A percentile compares a stretch with the other conserved stretches of the same genome.
Evolutionary conservation across 2,113 vertebrate species (phyloP).

Genomic region (Macquaria australasica): DNA sequence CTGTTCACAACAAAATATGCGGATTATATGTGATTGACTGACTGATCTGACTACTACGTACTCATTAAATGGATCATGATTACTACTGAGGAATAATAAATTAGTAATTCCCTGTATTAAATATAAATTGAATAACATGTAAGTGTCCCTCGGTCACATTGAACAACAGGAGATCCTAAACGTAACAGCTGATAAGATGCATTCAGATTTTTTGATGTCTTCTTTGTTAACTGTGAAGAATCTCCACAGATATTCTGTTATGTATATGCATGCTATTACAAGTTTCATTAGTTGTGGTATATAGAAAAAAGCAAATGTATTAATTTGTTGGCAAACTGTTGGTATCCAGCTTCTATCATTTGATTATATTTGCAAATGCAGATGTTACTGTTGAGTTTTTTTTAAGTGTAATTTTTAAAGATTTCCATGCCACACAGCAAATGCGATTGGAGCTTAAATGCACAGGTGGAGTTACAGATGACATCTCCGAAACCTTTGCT

Average conservation of each 20-base stretch:
- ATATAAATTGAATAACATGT: not conserved
- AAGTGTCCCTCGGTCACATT: not conserved
- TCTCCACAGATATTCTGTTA: not conserved
- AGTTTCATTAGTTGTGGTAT: not conserved
- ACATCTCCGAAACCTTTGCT: not conserved
- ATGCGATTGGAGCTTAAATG: not conserved
- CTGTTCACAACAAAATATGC: not conserved
- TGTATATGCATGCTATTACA: not conserved
- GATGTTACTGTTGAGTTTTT: too few relatives aligned
- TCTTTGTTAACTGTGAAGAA: not conserved
- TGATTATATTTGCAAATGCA: not conserved
- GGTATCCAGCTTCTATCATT: not conserved
- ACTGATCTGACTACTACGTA: not conserved
- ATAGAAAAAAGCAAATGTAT: not conserved
- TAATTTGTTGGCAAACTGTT: not conserved
- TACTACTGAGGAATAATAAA: not conserved
- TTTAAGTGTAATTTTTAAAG: not conserved
- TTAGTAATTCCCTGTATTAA: not conserved
- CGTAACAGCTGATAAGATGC: not conserved
- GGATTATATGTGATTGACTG: not conserved
- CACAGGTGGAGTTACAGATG: not conserved
- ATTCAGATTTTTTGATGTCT: too few relatives aligned
- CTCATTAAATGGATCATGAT: not conserved
- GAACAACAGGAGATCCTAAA: not conserved
- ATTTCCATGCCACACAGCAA: not conserved